A percentile compares a stretch with the other conserved stretches of the same genome.
Conservation (phyloP, 1,140 invertebrate species). For the Drosophila rufa region DNA sequence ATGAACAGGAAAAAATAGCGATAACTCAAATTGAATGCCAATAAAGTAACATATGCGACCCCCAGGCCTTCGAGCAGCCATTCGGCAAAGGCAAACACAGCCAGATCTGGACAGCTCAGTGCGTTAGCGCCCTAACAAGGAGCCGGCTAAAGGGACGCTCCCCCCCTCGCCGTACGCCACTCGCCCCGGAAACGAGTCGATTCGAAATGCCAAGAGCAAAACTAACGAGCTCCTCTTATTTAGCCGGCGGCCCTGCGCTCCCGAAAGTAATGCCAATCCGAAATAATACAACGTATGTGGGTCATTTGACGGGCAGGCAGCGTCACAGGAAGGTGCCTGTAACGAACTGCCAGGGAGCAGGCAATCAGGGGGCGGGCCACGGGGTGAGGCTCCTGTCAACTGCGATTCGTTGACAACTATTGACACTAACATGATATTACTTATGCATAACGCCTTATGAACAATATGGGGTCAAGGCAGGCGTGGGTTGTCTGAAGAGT, state of each 20-base stretch:
- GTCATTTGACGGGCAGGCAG: constrained; percentile 4
- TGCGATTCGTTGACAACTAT: constrained; percentile 73
- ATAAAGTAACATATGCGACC: constrained; percentile 80
- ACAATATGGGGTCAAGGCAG: constrained; percentile 39
- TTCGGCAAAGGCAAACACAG: constrained; percentile 37
- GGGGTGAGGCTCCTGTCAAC: constrained; percentile 51
- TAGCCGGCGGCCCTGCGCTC: constrained; percentile 46
- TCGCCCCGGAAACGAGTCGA: constrained; percentile 53
- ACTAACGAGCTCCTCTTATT: constrained; percentile 77
- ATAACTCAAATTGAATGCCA: constrained; percentile 81
- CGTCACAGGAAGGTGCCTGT: constrained; percentile 41
- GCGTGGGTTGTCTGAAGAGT: constrained; percentile 15
- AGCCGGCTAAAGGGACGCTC: constrained; percentile 61
- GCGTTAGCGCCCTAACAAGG: constrained; percentile 67
- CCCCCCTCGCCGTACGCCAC: constrained; percentile 33
- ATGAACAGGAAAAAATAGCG: constrained; percentile 81
- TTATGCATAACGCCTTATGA: constrained; percentile 69
- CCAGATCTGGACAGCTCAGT: constrained; percentile 31
- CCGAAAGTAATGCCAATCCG: constrained; percentile 72
- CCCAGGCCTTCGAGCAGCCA: constrained; percentile 27
- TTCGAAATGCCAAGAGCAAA: constrained; percentile 67
- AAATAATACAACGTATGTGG: constrained; percentile 70
- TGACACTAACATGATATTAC: constrained; percentile 78
- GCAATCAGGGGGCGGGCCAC: neutral
- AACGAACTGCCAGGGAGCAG: constrained; percentile 63